Evolutionary conservation across 53 echinoderm and acorn worm species (phyloP).

Genomic region (Antedon mediterranea): DNA sequence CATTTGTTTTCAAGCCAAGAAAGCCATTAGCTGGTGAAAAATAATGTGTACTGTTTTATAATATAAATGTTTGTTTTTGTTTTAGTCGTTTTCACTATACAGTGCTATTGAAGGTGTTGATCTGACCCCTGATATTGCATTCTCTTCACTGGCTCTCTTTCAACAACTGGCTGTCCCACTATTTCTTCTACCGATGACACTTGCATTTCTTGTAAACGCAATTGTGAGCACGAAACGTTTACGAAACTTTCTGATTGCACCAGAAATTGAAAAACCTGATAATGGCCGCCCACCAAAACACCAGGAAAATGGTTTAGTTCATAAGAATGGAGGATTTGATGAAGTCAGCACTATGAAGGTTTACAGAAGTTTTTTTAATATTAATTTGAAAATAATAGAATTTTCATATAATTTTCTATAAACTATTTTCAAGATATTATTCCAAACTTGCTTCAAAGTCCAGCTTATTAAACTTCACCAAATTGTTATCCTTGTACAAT

Average conservation of each 20-base stretch:
- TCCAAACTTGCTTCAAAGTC: too few relatives aligned
- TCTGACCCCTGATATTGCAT: slow-evolving; percentile 30
- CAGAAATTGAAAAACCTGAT: slow-evolving; percentile 10
- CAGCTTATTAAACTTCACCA: too few relatives aligned
- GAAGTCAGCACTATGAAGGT: neutral
- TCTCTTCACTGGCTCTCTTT: slow-evolving; percentile 32
- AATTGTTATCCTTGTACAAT: too few relatives aligned
- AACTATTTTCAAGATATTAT: too few relatives aligned
- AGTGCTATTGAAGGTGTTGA: slow-evolving; percentile 7
- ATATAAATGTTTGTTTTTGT: neutral
- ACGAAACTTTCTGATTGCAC: slow-evolving; percentile 16
- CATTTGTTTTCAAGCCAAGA: too few relatives aligned
- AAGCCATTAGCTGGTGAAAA: too few relatives aligned
- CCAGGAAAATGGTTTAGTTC: neutral
- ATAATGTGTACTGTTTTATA: too few relatives aligned
- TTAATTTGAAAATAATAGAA: too few relatives aligned
- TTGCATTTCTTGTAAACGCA: slow-evolving; percentile 23
- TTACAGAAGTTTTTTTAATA: too few relatives aligned
- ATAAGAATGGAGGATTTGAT: neutral
- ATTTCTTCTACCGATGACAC: slow-evolving; percentile 13
- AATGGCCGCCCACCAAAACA: neutral
- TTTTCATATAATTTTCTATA: too few relatives aligned
- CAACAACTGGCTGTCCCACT: slow-evolving; percentile 13
- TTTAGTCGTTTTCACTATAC: slow-evolving; percentile 26
- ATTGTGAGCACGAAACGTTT: slow-evolving; percentile 19